These are phyloP conservation scores for Phaedon cochleariae DNA, from an alignment of 2,888 invertebrate species.

Conservation along the genomic window DNA sequence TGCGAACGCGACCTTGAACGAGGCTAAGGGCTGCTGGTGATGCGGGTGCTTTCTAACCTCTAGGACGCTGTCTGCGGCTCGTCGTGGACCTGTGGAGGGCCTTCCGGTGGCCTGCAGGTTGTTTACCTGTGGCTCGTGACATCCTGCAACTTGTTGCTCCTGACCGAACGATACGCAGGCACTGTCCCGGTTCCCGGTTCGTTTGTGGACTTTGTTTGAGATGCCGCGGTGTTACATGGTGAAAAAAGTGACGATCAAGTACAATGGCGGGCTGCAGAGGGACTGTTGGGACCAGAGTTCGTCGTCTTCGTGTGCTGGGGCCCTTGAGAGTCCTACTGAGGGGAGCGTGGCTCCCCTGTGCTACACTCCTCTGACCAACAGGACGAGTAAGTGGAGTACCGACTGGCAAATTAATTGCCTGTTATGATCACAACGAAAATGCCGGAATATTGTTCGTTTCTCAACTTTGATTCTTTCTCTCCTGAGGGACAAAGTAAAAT, in stretches of 20 bases:
- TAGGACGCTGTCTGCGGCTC: constrained; percentile 22
- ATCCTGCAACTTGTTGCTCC: constrained; percentile 60
- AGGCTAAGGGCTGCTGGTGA: background rate
- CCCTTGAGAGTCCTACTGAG: constrained; percentile 67
- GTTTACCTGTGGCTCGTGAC: constrained; percentile 60
- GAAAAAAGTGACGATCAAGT: constrained; percentile 71
- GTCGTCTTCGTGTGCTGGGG: constrained; percentile 51
- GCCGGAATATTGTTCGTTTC: too few relatives aligned
- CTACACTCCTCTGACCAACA: constrained; percentile 65
- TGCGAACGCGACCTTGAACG: too few relatives aligned
- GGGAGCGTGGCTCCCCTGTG: constrained; percentile 70
- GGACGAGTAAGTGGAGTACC: constrained; percentile 50
- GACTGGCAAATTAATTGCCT: too few relatives aligned
- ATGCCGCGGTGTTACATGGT: constrained; percentile 84
- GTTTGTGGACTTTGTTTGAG: too few relatives aligned
- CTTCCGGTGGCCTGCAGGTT: constrained; percentile 48
- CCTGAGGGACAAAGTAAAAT: too few relatives aligned
- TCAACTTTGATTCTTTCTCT: too few relatives aligned
- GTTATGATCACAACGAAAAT: too few relatives aligned
- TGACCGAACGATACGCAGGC: constrained; percentile 48
- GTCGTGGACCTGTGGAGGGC: constrained; percentile 23
- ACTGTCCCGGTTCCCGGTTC: too few relatives aligned
- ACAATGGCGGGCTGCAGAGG: constrained; percentile 59
- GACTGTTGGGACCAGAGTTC: constrained; percentile 60
- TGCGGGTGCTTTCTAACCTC: too few relatives aligned